These are phyloP conservation scores for Takifugu flavidus DNA, from an alignment of 2,113 vertebrate genomes.

Conservation along the genomic window DNA sequence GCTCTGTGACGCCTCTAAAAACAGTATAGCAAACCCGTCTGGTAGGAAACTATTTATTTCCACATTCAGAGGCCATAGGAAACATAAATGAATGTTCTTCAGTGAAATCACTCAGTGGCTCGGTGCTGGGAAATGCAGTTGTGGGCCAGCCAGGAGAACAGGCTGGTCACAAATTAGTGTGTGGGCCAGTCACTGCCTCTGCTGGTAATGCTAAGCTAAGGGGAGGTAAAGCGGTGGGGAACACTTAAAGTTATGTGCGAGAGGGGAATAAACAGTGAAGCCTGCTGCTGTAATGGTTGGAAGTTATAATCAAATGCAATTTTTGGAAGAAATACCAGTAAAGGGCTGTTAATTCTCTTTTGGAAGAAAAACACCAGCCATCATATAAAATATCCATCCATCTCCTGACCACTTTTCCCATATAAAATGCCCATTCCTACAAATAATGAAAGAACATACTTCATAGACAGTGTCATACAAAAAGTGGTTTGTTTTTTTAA, in stretches of 20 bases:
- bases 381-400: background rate
- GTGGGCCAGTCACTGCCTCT: constrained; percentile 51
- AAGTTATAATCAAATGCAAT: constrained; percentile 36
- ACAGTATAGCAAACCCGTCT: constrained; percentile 36
- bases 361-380: constrained; percentile 6
- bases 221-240: constrained; percentile 48
- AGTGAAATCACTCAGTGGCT: constrained; percentile 55
- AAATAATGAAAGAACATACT: constrained; percentile 15
- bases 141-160: constrained; percentile 50
- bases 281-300: constrained; percentile 58
- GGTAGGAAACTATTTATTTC: constrained; percentile 63
- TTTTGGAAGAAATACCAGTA: constrained; percentile 21
- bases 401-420: too few species aligned
- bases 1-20: constrained; percentile 52
- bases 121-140: constrained; percentile 60
- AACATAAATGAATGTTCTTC: constrained; percentile 50
- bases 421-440: background rate
- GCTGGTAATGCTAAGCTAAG: constrained; percentile 46
- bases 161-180: constrained; percentile 41
- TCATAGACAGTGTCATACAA: background rate
- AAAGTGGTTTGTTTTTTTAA: too few species aligned
- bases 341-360: constrained; percentile 21
- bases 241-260: constrained; percentile 39
- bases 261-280: constrained; percentile 46
- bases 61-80: constrained; percentile 47